These are phyloP conservation scores for Amblyjoppa fuscipennis DNA, from an alignment of 2,888 invertebrate species.

Conservation along the genomic window DNA sequence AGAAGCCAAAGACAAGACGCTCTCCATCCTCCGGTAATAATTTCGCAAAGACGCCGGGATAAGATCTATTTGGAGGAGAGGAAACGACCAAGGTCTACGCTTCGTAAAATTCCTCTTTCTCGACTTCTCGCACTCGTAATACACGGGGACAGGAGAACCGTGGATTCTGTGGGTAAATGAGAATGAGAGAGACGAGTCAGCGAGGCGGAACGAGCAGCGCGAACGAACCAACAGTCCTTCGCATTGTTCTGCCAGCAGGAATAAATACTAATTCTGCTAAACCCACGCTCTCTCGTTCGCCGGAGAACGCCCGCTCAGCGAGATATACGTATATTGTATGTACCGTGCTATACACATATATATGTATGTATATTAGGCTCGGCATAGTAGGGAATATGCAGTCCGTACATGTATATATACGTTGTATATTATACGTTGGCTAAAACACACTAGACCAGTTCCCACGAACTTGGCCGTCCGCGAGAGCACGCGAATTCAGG, in stretches of 20 bases:
- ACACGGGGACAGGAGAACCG: conserved; percentile 28
- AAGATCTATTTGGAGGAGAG: conserved; percentile 64
- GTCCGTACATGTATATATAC: not conserved
- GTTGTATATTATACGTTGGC: conserved; percentile 28
- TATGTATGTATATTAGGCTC: conserved; percentile 49
- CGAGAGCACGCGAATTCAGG: conserved; percentile 79
- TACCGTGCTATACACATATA: conserved; percentile 23
- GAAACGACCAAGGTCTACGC: conserved; percentile 64
- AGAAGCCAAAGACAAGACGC: conserved; percentile 1
- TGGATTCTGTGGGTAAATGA: conserved; percentile 65
- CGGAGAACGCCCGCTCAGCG: conserved; percentile 46
- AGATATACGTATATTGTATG: conserved; percentile 30
- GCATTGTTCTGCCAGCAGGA: conserved; percentile 81
- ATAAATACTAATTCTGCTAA: conserved; percentile 83
- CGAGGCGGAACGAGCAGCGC: conserved; percentile 80
- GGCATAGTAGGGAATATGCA: conserved; percentile 22
- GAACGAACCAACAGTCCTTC: conserved; percentile 78
- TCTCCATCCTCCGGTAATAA: conserved; percentile 43
- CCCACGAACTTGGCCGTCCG: conserved; percentile 80
- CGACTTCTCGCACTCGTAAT: conserved; percentile 1
- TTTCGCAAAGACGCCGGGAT: conserved; percentile 55
- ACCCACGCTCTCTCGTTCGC: conserved; percentile 71
- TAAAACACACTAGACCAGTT: conserved; percentile 82
- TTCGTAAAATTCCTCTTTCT: conserved; percentile 42
- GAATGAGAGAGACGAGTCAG: conserved; percentile 70